Evolutionary conservation across 1,140 invertebrate genomes (phyloP), one percentile per base, ranked within the genome.

Genomic region (Euglossa dilemma): DNA sequence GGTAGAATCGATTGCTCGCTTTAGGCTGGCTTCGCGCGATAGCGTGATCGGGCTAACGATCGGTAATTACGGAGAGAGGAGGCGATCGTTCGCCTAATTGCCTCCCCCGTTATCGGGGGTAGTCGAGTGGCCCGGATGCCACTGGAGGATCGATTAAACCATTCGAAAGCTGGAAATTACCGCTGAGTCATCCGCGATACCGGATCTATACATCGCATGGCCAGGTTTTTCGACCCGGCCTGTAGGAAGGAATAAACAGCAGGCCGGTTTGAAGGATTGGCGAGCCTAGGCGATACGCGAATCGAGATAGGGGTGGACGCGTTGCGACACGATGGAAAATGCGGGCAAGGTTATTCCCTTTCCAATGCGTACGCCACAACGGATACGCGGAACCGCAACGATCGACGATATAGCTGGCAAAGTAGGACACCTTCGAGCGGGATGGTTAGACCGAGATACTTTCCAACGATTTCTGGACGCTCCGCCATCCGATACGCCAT

Each of bases 261-360:
- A n/a, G 18, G 75, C 61, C 12, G 52, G 14, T 66, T 56, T 61
- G 61, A 57, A 16, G 61, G 23, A 54, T n/a, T 8, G 63, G 12
- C n/a, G n/a, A 4, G 45, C 23, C 43, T 63, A 20, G 43, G 56
- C 50, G 52, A n/a, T 36, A 14, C 57, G 57, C n/a, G 43, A 20
- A 50, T 66, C 36, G 52, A 54, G 45, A 76, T 45, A 85, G 76
- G 86, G 86, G 77, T 71, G 69, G 61, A 20, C 66, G 57, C 50
- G 18, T 89, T 86, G 76, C 87, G 63, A 87, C 69, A 86, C 79
- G 70, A 23, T 74, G 72, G 69, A 86, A 86, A 86, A 89, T 88
- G 81, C 81, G 87, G 70, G 87, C 87, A 88, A 88, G 87, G 87
- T 84, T 88, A 67, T 81, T 88, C 77, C 87, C 76, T 89, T 89